Conservation (phyloP, 2,888 invertebrate species). For the Erebia aethiops region DNA sequence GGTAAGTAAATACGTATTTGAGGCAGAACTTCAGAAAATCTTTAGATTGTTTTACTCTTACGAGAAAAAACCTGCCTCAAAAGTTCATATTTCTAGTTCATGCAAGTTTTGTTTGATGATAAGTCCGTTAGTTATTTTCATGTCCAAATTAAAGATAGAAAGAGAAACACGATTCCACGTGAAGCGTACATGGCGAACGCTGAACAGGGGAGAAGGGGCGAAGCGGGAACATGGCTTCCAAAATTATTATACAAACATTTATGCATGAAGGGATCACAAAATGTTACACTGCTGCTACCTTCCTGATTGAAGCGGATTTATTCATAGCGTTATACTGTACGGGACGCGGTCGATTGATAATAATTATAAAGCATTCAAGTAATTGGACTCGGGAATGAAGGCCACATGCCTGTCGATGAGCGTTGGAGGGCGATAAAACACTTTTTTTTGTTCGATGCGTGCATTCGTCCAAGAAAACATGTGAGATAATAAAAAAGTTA, state of each 20-base stretch:
- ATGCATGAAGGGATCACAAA: constrained; percentile 79
- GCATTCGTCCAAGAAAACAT: constrained; percentile 68
- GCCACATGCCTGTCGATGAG: constrained; percentile 48
- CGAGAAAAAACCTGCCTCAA: too few species aligned
- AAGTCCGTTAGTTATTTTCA: background rate
- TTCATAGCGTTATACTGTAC: constrained; percentile 52
- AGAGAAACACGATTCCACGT: constrained; percentile 57
- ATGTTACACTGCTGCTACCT: constrained; percentile 62
- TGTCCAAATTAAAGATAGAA: constrained; percentile 47
- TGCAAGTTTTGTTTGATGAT: too few species aligned
- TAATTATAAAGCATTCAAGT: constrained; percentile 56
- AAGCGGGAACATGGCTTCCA: constrained; percentile 64
- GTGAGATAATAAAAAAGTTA: constrained; percentile 79
- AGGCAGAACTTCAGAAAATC: too few species aligned
- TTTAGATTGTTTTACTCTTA: too few species aligned
- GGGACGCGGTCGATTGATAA: constrained; percentile 58
- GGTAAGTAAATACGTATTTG: too few species aligned
- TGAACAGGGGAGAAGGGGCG: constrained; percentile 45
- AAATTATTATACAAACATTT: constrained; percentile 78
- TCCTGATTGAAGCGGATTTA: constrained; percentile 62
- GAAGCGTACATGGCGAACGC: constrained; percentile 53
- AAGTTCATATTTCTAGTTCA: too few species aligned
- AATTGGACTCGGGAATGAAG: constrained; percentile 50
- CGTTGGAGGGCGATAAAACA: constrained; percentile 61
- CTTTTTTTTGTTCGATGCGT: constrained; percentile 49